These are phyloP conservation scores for Hydrocynus forskahlii DNA, from an alignment of 2,797 vertebrate genomes.

Conservation along the genomic window DNA sequence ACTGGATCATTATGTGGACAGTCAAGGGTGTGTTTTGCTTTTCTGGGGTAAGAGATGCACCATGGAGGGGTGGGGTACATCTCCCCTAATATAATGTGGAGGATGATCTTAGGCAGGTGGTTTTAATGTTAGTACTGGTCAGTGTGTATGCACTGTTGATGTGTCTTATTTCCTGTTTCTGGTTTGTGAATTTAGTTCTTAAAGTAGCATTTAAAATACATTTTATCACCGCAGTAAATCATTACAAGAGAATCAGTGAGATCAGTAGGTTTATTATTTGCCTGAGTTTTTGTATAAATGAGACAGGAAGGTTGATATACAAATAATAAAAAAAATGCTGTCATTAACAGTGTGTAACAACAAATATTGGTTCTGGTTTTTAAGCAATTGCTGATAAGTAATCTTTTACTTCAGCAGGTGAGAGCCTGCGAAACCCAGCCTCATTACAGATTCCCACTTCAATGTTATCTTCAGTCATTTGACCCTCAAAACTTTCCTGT, in stretches of 20 bases:
- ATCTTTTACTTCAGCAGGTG: constrained; percentile 97
- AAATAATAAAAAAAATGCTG: constrained; percentile 45
- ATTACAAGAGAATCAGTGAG: background rate
- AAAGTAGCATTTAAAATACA: too few relatives aligned
- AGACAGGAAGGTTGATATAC: constrained; percentile 25
- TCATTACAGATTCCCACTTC: constrained; percentile 99
- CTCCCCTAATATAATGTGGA: too few relatives aligned
- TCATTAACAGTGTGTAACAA: constrained; percentile 5
- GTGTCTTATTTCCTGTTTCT: too few relatives aligned
- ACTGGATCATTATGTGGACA: too few relatives aligned
- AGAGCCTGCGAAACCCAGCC: constrained; percentile 94
- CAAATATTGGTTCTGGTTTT: constrained; percentile 39
- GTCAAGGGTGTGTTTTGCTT: too few relatives aligned
- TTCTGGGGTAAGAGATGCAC: too few relatives aligned
- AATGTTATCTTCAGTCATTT: constrained; percentile 99
- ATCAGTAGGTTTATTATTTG: constrained; percentile 9
- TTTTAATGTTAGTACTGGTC: too few relatives aligned
- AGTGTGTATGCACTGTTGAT: too few relatives aligned
- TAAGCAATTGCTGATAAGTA: constrained; percentile 97
- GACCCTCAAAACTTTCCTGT: constrained; percentile 98
- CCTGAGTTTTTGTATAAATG: constrained; percentile 44
- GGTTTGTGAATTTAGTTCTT: too few relatives aligned
- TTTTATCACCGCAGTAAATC: too few relatives aligned
- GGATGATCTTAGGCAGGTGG: too few relatives aligned
- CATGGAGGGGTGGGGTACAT: too few relatives aligned